Base-by-base conservation (phyloP, 2,113 vertebrate genomes). In the Siphamia tubifer region DNA sequence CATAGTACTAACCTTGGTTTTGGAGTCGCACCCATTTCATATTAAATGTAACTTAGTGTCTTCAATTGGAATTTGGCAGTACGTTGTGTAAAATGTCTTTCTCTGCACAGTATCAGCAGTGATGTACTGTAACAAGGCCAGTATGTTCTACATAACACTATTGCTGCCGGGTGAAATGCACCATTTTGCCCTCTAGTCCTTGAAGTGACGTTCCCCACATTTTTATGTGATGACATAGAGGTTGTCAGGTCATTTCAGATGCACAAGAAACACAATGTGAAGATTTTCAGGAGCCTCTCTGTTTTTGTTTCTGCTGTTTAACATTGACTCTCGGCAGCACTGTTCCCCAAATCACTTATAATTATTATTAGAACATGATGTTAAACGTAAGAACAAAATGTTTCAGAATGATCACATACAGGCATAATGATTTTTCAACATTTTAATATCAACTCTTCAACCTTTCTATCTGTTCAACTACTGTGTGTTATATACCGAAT, bases 161-260 rank as follows among this genome's bases (percentile, higher is more conserved):
- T 36, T 28, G 11, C 40, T 38, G 31, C 15, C 39, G 21, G 21
- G 43, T 53, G 20, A 35, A n/a, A 23, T n/a, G 12, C 11, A 1
- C 17, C 4, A 19, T 11, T 12, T 19, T 13, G 19, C 39, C 6
- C 12, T 21, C 3, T 32, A 1, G 61, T 53, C 66, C 51, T 70
- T 63, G 34, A 57, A 66, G 17, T 48, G 8, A 63, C 36, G 30
- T 48, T 56, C 60, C 17, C 34, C 31, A 49, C 38, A 39, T 79
- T 16, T 56, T 31, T 71, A 5, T 40, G 38, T 54, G 49, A 39
- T 12, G 5, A 35, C 6, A 16, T 47, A 15, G 19, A 8, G 19
- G 11, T 19, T 6, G 23, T 43, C 32, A 8, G 8, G 12, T 47
- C 21, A 11, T 51, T 58, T 53, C 20, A 35, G 20, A 53, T 25